Evolutionary conservation across 2,797 vertebrate species (phyloP).

Genomic region (Delichon dasypus): DNA sequence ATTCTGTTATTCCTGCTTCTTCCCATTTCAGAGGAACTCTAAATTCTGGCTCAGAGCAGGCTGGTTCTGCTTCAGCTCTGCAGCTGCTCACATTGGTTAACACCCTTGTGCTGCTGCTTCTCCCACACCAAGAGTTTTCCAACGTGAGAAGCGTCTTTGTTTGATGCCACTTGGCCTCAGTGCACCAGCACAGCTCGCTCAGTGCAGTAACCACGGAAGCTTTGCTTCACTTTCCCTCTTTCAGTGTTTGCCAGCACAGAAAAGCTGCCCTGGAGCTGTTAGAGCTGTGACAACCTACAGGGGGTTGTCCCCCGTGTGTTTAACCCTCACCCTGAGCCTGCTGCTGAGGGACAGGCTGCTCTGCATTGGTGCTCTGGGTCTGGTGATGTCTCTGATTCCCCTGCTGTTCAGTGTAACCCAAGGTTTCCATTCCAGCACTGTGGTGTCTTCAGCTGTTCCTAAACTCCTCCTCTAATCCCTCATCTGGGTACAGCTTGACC

Average conservation of each 20-base stretch:
- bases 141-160: neutral
- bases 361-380: accelerated
- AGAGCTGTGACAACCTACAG: neutral
- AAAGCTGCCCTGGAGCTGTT: neutral
- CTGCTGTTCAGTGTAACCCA: neutral
- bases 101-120: neutral
- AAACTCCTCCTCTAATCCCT: slow-evolving; percentile 29
- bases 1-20: neutral
- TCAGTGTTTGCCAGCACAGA: neutral
- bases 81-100: neutral
- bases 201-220: accelerated
- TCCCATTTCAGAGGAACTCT: neutral
- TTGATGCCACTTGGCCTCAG: neutral
- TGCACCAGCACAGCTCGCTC: neutral
- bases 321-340: neutral
- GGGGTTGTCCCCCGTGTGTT: accelerated
- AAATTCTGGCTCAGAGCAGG: neutral
- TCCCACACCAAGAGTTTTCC: neutral
- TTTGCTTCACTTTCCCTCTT: neutral
- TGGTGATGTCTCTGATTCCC: neutral
- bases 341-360: neutral
- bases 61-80: neutral
- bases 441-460: neutral
- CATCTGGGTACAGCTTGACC: slow-evolving; percentile 48
- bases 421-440: neutral